Conservation (phyloP, 2,797 vertebrate species). For the Malacoctenus gilli region DNA sequence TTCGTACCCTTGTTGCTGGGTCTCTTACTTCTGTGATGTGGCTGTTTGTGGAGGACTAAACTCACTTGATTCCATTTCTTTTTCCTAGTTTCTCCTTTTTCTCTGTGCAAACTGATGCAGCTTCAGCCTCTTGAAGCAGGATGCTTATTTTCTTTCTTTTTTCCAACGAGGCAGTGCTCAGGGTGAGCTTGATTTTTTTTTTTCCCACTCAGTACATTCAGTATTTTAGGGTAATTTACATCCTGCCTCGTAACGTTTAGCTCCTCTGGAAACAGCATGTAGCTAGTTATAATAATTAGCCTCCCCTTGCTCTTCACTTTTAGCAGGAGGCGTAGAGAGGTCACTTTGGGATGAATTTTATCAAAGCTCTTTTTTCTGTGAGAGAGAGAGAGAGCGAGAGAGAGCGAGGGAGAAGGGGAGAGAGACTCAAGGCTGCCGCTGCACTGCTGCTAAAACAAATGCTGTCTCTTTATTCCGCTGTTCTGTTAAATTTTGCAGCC, state of each 20-base stretch:
- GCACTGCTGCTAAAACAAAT: constrained; percentile 67
- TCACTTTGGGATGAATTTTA: constrained; percentile 48
- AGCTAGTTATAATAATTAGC: constrained; percentile 67
- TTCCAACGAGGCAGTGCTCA: constrained; percentile 15
- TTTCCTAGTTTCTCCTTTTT: background rate
- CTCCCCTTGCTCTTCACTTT: constrained; percentile 41
- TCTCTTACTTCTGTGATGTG: constrained; percentile 7
- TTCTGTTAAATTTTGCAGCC: constrained; percentile 75
- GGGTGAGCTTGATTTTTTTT: constrained; percentile 18
- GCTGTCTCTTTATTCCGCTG: constrained; percentile 72
- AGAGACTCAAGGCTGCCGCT: constrained; percentile 41
- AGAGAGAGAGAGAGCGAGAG: no score
- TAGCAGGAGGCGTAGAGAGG: constrained; percentile 31
- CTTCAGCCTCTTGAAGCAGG: constrained; percentile 4
- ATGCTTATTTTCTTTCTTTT: background rate
- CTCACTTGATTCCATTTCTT: background rate
- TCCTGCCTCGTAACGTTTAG: constrained; percentile 35
- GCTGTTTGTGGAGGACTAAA: no score
- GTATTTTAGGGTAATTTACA: constrained; percentile 40
- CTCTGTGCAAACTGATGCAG: background rate
- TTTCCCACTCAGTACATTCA: constrained; percentile 36
- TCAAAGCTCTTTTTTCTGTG: constrained; percentile 31
- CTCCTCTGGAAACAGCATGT: constrained; percentile 51
- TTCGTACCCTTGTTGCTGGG: no score
- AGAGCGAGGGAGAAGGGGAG: background rate